These are phyloP conservation scores for Lophotis ruficrista DNA, from an alignment of 2,113 vertebrate species.

Conservation along the genomic window DNA sequence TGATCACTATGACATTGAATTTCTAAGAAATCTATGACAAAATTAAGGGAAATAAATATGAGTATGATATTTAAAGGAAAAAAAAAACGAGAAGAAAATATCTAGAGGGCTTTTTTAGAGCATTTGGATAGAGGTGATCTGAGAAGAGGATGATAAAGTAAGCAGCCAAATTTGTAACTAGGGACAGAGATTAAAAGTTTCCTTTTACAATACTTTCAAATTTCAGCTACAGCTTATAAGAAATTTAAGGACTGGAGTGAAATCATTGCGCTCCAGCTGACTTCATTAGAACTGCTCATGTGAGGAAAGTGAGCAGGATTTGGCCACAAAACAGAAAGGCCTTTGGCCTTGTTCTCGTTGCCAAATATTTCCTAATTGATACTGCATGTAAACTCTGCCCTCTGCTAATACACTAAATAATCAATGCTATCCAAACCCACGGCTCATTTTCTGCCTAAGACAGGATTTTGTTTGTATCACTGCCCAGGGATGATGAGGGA, in stretches of 20 bases:
- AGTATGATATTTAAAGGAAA: neutral
- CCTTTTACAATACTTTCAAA: neutral
- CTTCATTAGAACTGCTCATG: conserved; percentile 16
- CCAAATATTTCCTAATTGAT: conserved; percentile 57
- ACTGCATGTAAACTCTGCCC: conserved; percentile 59
- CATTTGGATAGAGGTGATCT: neutral
- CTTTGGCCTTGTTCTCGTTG: conserved; percentile 26
- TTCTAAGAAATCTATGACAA: neutral
- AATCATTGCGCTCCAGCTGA: conserved; percentile 8
- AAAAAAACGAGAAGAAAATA: neutral
- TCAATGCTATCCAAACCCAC: neutral
- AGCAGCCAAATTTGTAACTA: conserved; percentile 4
- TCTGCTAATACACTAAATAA: conserved; percentile 34
- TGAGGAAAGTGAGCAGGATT: conserved; percentile 36
- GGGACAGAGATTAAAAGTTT: neutral
- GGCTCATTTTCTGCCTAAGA: conserved; percentile 9
- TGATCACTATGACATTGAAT: neutral
- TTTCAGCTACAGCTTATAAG: neutral
- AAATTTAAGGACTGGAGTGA: neutral
- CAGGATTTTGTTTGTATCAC: neutral
- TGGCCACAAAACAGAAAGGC: conserved; percentile 11
- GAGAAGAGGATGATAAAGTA: neutral
- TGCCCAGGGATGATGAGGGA: neutral
- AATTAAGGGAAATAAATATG: neutral
- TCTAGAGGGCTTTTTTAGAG: neutral